Percentiles rank a stretch among this genome's conserved stretches.
Conservation (phyloP, 2,888 invertebrate genomes). For the Pristionchus mayeri region DNA sequence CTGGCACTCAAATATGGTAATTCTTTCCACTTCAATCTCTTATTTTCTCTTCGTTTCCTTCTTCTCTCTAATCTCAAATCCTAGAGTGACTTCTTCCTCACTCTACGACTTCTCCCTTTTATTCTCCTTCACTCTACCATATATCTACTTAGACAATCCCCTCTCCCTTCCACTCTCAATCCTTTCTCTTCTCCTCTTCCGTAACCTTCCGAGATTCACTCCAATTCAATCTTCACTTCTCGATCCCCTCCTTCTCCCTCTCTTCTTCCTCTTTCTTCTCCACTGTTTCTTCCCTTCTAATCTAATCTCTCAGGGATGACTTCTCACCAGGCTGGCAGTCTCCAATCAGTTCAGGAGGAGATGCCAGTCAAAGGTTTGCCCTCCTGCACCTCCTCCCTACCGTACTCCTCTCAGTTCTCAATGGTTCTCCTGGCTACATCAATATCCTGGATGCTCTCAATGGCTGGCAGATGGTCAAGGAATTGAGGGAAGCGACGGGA, state of each 20-base stretch:
- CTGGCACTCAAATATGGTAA: constrained; percentile 82
- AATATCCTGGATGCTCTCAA: constrained; percentile 97
- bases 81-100: constrained; percentile 16
- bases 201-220: neutral
- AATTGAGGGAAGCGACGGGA: constrained; percentile 86
- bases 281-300: neutral
- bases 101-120: constrained; percentile 28
- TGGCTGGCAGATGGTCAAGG: constrained; percentile 95
- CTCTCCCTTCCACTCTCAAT: constrained; percentile 18
- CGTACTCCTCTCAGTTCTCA: constrained; percentile 84
- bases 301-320: constrained; percentile 84
- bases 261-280: neutral
- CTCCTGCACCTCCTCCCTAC: too few species aligned
- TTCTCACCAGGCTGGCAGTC: constrained; percentile 83
- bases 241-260: neutral
- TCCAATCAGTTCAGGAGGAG: constrained; percentile 76
- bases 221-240: constrained; percentile 29
- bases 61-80: constrained; percentile 37
- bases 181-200: constrained; percentile 4
- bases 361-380: constrained; percentile 86
- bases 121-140: constrained; percentile 33
- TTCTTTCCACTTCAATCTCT: constrained; percentile 34
- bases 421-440: constrained; percentile 96
- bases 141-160: constrained; percentile 19
- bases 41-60: neutral